Evolutionary conservation across 2,113 vertebrate species (phyloP).

Genomic region (Mormyrus lacerda): DNA sequence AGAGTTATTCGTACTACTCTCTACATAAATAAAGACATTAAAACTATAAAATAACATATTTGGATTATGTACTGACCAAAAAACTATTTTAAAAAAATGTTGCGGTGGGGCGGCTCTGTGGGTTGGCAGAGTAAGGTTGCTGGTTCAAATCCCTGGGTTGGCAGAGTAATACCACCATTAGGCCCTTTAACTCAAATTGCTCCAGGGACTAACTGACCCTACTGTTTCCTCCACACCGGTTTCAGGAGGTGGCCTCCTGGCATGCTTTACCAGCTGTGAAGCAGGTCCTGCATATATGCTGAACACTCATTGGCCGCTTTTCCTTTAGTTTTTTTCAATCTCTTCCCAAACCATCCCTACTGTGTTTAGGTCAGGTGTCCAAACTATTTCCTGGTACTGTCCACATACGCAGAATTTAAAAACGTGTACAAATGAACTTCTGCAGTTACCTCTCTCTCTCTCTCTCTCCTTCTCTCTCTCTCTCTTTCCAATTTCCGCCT

Average conservation of each 20-base stretch:
- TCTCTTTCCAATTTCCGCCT: slow-evolving; percentile 42
- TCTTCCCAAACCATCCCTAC: neutral
- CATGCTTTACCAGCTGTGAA: neutral
- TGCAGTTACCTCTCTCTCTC: slow-evolving; percentile 27
- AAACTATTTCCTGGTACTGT: neutral
- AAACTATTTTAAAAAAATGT: too few relatives aligned
- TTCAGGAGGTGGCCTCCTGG: neutral
- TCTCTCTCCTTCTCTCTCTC: slow-evolving; percentile 35
- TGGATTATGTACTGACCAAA: too few relatives aligned
- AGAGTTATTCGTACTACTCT: neutral
- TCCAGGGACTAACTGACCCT: neutral
- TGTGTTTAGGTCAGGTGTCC: neutral
- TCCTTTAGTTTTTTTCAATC: neutral
- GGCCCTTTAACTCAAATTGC: neutral
- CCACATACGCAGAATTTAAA: neutral
- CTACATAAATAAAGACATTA: too few relatives aligned
- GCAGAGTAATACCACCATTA: too few relatives aligned
- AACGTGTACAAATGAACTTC: neutral
- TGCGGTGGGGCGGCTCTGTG: too few relatives aligned
- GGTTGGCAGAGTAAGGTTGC: too few relatives aligned
- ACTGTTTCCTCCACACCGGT: neutral
- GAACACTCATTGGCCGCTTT: neutral
- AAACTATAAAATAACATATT: too few relatives aligned
- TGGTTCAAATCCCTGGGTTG: too few relatives aligned
- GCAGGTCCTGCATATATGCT: neutral